phyloP scores from a whole-genome alignment of 2,797 vertebrate genomes.

The Darevskia mixta region DNA sequence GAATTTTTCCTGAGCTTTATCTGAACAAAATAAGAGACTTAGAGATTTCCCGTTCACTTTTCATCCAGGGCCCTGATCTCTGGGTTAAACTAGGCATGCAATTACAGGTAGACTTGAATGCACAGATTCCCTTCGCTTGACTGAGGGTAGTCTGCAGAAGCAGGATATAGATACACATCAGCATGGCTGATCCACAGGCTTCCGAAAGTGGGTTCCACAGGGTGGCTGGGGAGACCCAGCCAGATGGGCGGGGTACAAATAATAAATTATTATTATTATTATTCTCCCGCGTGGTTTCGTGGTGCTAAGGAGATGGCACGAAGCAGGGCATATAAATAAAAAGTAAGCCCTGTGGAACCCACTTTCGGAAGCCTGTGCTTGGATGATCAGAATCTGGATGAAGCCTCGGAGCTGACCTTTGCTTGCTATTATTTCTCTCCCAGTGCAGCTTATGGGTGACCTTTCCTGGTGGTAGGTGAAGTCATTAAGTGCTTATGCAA shows the following conservation, averaged over 20 bases:
- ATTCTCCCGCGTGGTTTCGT: slow-evolving; percentile 45
- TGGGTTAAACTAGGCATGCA: slow-evolving; percentile 1
- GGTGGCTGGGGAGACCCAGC: no score
- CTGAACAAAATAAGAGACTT: not conserved
- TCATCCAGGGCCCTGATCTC: not conserved
- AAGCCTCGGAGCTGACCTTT: slow-evolving; percentile 13
- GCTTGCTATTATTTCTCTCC: not conserved
- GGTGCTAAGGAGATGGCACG: slow-evolving; percentile 57
- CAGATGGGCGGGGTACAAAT: no score
- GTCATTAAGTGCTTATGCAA: slow-evolving; percentile 49
- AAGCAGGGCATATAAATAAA: slow-evolving; percentile 21
- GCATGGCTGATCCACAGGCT: no score
- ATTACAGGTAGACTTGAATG: not conserved
- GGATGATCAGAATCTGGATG: slow-evolving; percentile 15
- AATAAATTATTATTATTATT: no score
- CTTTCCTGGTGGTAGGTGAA: not conserved
- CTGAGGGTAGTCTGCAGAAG: not conserved
- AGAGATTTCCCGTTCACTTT: slow-evolving; percentile 10
- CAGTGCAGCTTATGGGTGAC: rapidly evolving
- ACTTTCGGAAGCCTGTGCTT: not conserved
- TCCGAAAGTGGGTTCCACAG: no score
- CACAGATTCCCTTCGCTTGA: not conserved
- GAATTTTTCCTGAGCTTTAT: slow-evolving; percentile 13
- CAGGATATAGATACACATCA: not conserved
- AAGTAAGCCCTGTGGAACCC: rapidly evolving